Base-by-base conservation (phyloP, 2,797 vertebrate species). In the Mus caroli region DNA sequence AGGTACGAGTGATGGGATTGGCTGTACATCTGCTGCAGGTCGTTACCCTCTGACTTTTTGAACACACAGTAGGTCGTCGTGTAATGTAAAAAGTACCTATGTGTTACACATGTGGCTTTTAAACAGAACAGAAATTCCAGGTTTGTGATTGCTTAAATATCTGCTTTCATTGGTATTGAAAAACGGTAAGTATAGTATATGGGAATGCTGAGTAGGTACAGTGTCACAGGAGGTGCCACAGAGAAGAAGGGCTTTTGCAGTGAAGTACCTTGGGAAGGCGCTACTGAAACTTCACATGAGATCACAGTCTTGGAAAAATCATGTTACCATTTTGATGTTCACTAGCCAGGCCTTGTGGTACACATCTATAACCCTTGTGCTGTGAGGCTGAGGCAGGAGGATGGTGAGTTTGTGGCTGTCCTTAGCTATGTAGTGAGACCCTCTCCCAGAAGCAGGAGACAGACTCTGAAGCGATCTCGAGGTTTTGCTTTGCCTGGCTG, bases 291-390 rank as follows among this genome's bases (percentile, higher is more conserved):
- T 37, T 60, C 10, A 37, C 79, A 28, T 86, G 56, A 94, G 20
- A 46, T 83, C 82, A 0, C 91, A 78, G 54, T 93, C 97, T 87
- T 94, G 94, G 96, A 97, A 96, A 97, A 95, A 94, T 43, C 24
- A 0, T 97, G 97, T 90, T 0, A 1, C 8, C 3, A 3, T 52
- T 15, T 12, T 60, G 3, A n/a, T 95, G 90, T 95, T 97, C 78
- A 22, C 67, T 67, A 85, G 83, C 31, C 31, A 50, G 31, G 83
- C 43, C 22, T 22, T 67, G 31, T 67, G 60, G 60, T 34, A n/a
- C 10, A 12, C 60, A 85, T 85, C 62, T 67, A 3, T 85, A 67
- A n/a, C 11, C 60, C 19, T 83, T 34, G 60, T 24, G 43, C 60
- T 22, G 31, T 24, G 60, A 34, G 40, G 60, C 83, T 85, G 60